Conservation (phyloP, 1,140 invertebrate species). For the Lysiphlebus fabarum region DNA sequence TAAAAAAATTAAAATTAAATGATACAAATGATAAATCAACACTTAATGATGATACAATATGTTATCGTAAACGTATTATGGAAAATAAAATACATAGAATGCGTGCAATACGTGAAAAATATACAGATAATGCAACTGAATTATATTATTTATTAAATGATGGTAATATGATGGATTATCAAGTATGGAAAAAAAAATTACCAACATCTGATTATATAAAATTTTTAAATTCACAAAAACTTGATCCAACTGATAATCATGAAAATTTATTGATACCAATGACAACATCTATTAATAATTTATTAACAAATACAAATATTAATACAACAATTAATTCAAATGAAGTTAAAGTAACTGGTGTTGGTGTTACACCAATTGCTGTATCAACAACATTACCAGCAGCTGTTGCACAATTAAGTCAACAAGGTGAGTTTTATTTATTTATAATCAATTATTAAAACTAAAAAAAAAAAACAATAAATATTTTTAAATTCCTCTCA, state of each 20-base stretch:
- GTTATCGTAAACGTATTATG: constrained; percentile 48
- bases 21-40: constrained; percentile 41
- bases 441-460: constrained; percentile 5
- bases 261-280: constrained; percentile 52
- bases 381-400: constrained; percentile 62
- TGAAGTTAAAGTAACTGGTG: constrained; percentile 65
- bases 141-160: constrained; percentile 80
- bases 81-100: constrained; percentile 54
- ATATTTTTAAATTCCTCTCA: constrained; percentile 13
- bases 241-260: constrained; percentile 66
- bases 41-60: constrained; percentile 36
- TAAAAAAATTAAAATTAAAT: constrained; percentile 47
- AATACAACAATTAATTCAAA: constrained; percentile 43
- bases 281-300: constrained; percentile 20
- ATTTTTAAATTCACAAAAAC: constrained; percentile 71
- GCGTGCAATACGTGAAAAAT: constrained; percentile 56
- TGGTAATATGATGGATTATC: constrained; percentile 84
- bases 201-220: constrained; percentile 68
- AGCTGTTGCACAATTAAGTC: constrained; percentile 59
- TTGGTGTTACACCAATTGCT: constrained; percentile 62
- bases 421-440: constrained; percentile 53
- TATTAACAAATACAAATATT: constrained; percentile 28
- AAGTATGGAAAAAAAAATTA: constrained; percentile 75
- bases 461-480: neutral
- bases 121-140: constrained; percentile 78